phyloP scores from a whole-genome alignment of 2,113 vertebrate genomes.

The Osmerus eperlanus region DNA sequence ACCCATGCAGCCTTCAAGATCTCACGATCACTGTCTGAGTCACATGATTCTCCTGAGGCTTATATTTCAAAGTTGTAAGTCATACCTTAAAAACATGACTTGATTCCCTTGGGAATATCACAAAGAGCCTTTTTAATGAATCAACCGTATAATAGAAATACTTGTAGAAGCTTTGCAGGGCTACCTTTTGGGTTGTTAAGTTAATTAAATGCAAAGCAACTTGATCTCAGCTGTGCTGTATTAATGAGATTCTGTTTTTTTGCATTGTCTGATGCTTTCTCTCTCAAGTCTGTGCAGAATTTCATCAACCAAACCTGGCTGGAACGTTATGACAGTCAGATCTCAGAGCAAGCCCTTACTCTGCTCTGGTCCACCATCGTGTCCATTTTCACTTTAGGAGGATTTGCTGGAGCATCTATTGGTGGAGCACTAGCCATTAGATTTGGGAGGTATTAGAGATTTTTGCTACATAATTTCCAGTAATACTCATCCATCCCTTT shows the following conservation, averaged over 20 bases:
- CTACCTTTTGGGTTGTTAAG: no score
- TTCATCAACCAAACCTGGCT: constrained; percentile 89
- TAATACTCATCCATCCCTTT: no score
- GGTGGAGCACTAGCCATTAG: constrained; percentile 75
- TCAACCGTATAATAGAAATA: no score
- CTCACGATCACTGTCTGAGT: no score
- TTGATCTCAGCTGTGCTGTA: background rate
- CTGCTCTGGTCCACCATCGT: constrained; percentile 86
- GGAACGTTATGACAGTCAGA: constrained; percentile 65
- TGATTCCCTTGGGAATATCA: no score
- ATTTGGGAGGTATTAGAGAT: constrained; percentile 75
- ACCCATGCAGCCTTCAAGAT: no score
- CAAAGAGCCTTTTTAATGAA: no score
- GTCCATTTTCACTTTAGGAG: constrained; percentile 83
- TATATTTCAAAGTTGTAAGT: no score
- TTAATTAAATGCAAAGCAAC: background rate
- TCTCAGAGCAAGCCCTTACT: constrained; percentile 72
- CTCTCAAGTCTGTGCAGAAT: constrained; percentile 76
- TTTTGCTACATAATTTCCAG: background rate
- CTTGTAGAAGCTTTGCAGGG: no score
- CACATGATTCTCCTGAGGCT: no score
- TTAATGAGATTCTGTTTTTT: background rate
- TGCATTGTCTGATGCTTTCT: background rate
- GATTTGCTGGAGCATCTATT: constrained; percentile 73
- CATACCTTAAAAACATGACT: no score